Percentiles rank a stretch among this genome's conserved stretches.
Conservation (phyloP, 2,888 invertebrate species). For the Cabera pusaria region DNA sequence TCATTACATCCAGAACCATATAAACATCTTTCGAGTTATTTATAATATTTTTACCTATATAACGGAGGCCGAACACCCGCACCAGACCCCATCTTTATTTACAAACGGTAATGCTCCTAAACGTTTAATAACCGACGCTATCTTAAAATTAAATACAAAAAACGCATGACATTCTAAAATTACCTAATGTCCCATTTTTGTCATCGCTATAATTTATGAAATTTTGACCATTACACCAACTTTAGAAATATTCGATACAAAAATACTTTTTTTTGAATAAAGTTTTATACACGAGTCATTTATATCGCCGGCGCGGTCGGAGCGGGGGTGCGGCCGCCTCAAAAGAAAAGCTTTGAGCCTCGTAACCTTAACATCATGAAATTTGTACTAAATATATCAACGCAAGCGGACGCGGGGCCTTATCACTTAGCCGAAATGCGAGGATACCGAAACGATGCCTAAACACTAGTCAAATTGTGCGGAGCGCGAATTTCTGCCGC, state of each 20-base stretch:
- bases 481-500: constrained; percentile 39
- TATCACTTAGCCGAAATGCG: constrained; percentile 83
- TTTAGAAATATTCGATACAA: constrained; percentile 85
- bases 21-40: constrained; percentile 83
- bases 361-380: constrained; percentile 83
- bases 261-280: constrained; percentile 84
- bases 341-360: constrained; percentile 83
- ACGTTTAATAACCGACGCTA: constrained; percentile 85
- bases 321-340: constrained; percentile 62
- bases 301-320: constrained; percentile 57
- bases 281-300: constrained; percentile 82
- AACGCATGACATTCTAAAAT: constrained; percentile 82
- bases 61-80: constrained; percentile 63
- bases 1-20: constrained; percentile 83
- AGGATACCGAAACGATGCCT: constrained; percentile 82
- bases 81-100: constrained; percentile 76
- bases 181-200: constrained; percentile 77
- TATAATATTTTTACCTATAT: constrained; percentile 83
- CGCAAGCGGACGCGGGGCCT: constrained; percentile 75
- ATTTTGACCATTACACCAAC: constrained; percentile 85
- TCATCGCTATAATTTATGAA: constrained; percentile 83
- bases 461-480: constrained; percentile 74
- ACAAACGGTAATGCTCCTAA: constrained; percentile 89
- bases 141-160: constrained; percentile 85
- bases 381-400: constrained; percentile 84